These are phyloP conservation scores for Epinephelus fuscoguttatus DNA, from an alignment of 2,113 vertebrate species.

Conservation along the genomic window DNA sequence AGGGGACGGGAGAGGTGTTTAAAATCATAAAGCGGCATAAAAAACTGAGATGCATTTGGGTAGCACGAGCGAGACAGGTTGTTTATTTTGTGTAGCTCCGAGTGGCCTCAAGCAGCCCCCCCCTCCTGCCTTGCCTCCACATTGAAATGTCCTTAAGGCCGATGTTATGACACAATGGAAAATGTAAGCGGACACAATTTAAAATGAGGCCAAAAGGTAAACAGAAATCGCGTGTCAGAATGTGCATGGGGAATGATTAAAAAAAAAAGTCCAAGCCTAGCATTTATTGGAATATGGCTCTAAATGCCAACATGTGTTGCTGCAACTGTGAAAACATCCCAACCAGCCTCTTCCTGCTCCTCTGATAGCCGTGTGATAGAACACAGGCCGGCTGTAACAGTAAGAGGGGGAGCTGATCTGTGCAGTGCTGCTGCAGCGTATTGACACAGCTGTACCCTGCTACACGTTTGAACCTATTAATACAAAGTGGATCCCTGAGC, in stretches of 20 bases:
- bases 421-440: slow-evolving; percentile 45
- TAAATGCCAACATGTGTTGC: slow-evolving; percentile 79
- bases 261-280: slow-evolving; percentile 43
- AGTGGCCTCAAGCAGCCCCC: background rate
- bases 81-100: slow-evolving; percentile 49
- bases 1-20: slow-evolving; percentile 33
- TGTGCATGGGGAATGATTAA: slow-evolving; percentile 48
- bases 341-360: slow-evolving; percentile 63
- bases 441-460: slow-evolving; percentile 81
- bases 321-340: slow-evolving; percentile 78
- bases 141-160: slow-evolving; percentile 40
- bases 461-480: slow-evolving; percentile 72
- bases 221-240: slow-evolving; percentile 67
- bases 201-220: slow-evolving; percentile 70
- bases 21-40: slow-evolving; percentile 52
- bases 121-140: background rate
- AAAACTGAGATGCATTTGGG: slow-evolving; percentile 42
- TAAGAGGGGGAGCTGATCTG: slow-evolving; percentile 36
- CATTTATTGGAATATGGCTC: slow-evolving; percentile 72
- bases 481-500: slow-evolving; percentile 59
- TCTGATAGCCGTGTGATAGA: slow-evolving; percentile 56
- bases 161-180: slow-evolving; percentile 68
- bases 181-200: slow-evolving; percentile 62
- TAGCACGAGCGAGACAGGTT: slow-evolving; percentile 42
- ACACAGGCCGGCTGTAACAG: slow-evolving; percentile 43